Evolutionary conservation across 2,888 invertebrate genomes (phyloP).

Genomic region (Morpho achilles): DNA sequence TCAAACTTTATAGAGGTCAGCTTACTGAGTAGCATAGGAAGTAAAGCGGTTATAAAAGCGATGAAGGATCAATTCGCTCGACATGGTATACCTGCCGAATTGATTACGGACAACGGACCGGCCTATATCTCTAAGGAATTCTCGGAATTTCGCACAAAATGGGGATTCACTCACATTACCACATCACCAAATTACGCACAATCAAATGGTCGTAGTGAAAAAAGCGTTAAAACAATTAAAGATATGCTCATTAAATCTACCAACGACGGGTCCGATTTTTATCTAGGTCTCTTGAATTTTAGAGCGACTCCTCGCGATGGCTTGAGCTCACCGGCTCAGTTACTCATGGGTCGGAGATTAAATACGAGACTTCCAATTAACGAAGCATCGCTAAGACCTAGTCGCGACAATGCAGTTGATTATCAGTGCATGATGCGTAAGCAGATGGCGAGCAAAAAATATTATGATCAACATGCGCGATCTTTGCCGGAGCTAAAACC

Average conservation of each 20-base stretch:
- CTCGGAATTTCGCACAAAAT: slow-evolving; percentile 15
- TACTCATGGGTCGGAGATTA: slow-evolving; percentile 25
- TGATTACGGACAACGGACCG: slow-evolving; percentile 29
- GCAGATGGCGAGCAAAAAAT: background rate
- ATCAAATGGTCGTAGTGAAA: slow-evolving; percentile 23
- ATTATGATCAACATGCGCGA: slow-evolving; percentile 10
- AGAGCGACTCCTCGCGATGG: slow-evolving; percentile 17
- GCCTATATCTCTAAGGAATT: slow-evolving; percentile 24
- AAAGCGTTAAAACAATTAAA: slow-evolving; percentile 22
- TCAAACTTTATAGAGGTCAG: slow-evolving; percentile 27
- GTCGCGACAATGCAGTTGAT: slow-evolving; percentile 7
- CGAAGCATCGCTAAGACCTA: slow-evolving; percentile 4
- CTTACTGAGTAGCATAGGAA: slow-evolving; percentile 4
- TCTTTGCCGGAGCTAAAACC: slow-evolving; percentile 5
- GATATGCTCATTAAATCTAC: slow-evolving; percentile 18
- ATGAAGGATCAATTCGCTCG: slow-evolving; percentile 26
- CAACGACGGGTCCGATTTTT: slow-evolving; percentile 14
- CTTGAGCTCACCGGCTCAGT: slow-evolving; percentile 18
- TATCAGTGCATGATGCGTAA: background rate
- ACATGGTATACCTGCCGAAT: slow-evolving; percentile 24
- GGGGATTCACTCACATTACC: slow-evolving; percentile 19
- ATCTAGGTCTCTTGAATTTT: slow-evolving; percentile 23
- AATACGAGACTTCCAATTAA: slow-evolving; percentile 21
- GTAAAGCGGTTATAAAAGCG: slow-evolving; percentile 15
- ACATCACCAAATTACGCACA: slow-evolving; percentile 23